A percentile compares a stretch with the other conserved stretches of the same genome.
These are phyloP conservation scores for Orchesellides sinensis DNA, from an alignment of 2,888 invertebrate genomes.

Conservation along the genomic window DNA sequence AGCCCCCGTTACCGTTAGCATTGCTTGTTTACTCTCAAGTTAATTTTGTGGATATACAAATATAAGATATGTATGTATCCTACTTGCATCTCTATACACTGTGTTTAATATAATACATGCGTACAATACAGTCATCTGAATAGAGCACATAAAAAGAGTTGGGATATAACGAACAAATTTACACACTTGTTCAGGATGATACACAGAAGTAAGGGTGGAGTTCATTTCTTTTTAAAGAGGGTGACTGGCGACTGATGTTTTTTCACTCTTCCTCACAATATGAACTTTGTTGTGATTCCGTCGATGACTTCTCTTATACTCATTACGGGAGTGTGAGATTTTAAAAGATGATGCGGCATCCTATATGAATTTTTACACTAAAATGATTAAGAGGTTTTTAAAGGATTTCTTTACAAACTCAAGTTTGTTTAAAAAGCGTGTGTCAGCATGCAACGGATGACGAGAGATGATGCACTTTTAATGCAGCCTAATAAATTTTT, in stretches of 20 bases:
- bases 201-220: constrained; percentile 64
- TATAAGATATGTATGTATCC: constrained; percentile 24
- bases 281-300: constrained; percentile 58
- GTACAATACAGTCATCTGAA: not conserved
- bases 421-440: no score
- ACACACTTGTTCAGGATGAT: constrained; percentile 37
- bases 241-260: constrained; percentile 61
- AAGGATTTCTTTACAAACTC: not conserved
- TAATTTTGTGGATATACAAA: not conserved
- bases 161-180: constrained; percentile 9
- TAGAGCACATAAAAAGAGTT: constrained; percentile 11
- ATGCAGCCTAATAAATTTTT: no score
- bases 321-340: constrained; percentile 48
- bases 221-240: constrained; percentile 47
- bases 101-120: no score
- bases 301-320: constrained; percentile 27
- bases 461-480: no score
- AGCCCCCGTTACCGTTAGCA: constrained; percentile 68
- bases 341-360: constrained; percentile 7
- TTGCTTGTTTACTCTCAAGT: constrained; percentile 42
- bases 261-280: constrained; percentile 56
- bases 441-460: no score
- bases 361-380: no score
- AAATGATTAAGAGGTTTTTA: not conserved
- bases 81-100: not conserved